phyloP scores from a whole-genome alignment of 2,888 invertebrate genomes.

The Cryptocephalus primarius region DNA sequence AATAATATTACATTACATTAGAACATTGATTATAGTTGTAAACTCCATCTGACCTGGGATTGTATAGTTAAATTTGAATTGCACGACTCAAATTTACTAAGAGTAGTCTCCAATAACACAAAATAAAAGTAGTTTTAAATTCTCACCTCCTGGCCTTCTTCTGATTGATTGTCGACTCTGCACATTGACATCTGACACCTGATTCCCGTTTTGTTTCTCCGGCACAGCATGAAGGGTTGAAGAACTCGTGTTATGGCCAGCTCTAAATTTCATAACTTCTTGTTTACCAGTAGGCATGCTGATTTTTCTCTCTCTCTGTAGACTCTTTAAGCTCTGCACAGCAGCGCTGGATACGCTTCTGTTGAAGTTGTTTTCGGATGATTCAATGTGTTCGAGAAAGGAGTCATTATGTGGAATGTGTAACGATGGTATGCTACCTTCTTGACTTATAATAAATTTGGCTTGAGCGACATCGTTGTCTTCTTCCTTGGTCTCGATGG shows the following conservation, averaged over 20 bases:
- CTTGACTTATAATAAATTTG: constrained; percentile 32
- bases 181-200: constrained; percentile 24
- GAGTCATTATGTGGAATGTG: constrained; percentile 31
- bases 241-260: constrained; percentile 29
- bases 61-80: no score
- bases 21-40: no score
- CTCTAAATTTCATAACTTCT: constrained; percentile 29
- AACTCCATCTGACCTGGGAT: no score
- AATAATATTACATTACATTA: no score
- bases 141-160: constrained; percentile 4
- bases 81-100: no score
- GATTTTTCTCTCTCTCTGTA: constrained; percentile 44
- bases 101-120: no score
- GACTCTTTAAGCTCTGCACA: constrained; percentile 43
- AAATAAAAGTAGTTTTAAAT: no score
- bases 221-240: constrained; percentile 54
- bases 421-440: constrained; percentile 31
- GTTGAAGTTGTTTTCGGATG: constrained; percentile 40
- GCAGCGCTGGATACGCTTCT: constrained; percentile 63
- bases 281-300: constrained; percentile 45
- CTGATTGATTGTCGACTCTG: constrained; percentile 24
- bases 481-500: constrained; percentile 27
- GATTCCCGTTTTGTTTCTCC: constrained; percentile 41
- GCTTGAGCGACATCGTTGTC: constrained; percentile 27
- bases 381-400: constrained; percentile 27